Evolutionary conservation across 2,113 vertebrate genomes (phyloP).

Genomic region (Neodon shergylaensis): DNA sequence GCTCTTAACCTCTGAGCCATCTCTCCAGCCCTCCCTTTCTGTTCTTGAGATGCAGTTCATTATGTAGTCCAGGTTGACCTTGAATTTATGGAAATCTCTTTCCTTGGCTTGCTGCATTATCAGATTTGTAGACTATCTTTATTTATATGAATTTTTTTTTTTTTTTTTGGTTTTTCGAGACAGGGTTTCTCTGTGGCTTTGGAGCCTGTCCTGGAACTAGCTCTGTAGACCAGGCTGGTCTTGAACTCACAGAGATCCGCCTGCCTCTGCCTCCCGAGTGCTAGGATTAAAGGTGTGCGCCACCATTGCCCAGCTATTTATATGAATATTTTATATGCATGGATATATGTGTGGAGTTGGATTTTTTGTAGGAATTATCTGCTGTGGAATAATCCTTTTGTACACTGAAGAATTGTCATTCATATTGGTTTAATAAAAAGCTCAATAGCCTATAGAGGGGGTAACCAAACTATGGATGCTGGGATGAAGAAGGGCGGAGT

Average conservation of each 20-base stretch:
- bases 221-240: no score
- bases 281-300: no score
- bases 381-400: neutral
- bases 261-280: no score
- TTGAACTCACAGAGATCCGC: no score
- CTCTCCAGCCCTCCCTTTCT: no score
- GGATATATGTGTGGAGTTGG: neutral
- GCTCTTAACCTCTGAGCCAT: no score
- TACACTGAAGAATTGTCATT: neutral
- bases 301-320: neutral
- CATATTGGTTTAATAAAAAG: neutral
- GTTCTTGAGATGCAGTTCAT: neutral
- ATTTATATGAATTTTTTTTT: no score
- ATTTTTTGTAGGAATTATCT: neutral
- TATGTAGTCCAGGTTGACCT: neutral
- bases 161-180: no score
- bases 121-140: neutral
- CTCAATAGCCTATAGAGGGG: no score
- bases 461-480: neutral
- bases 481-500: neutral
- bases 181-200: no score
- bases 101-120: neutral
- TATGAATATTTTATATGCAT: neutral
- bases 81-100: neutral
- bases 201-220: no score